A percentile compares a stretch with the other conserved stretches of the same genome.
Conservation (phyloP, 1,140 invertebrate genomes). For the Bombus vancouverensis region DNA sequence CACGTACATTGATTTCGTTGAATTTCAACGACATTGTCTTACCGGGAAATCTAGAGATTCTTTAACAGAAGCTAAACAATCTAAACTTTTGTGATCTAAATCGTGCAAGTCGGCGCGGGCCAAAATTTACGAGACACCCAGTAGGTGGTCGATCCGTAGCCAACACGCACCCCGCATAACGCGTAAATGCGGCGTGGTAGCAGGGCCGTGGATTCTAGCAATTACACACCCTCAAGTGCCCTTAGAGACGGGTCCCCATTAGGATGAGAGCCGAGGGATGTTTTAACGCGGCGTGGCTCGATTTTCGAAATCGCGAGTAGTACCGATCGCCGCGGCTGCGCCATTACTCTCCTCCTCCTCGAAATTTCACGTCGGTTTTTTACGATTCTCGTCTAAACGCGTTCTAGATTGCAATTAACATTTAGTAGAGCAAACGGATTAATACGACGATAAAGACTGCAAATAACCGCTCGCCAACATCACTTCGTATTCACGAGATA, state of each 20-base stretch:
- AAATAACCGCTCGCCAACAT: not conserved
- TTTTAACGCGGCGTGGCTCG: constrained; percentile 71
- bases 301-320: constrained; percentile 71
- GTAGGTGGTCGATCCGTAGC: constrained; percentile 70
- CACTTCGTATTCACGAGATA: not conserved
- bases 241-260: constrained; percentile 80
- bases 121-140: constrained; percentile 70
- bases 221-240: constrained; percentile 81
- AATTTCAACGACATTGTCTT: not conserved
- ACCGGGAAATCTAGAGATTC: not conserved
- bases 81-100: not conserved
- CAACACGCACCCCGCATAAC: constrained; percentile 72
- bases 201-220: constrained; percentile 82
- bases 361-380: not conserved
- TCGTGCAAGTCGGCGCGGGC: not conserved
- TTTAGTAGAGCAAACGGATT: not conserved
- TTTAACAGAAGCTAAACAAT: not conserved
- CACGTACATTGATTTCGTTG: not conserved
- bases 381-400: not conserved
- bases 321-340: constrained; percentile 26
- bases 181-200: constrained; percentile 78
- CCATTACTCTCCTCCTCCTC: not conserved
- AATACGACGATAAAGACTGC: not conserved
- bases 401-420: not conserved
- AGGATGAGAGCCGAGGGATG: constrained; percentile 78